Evolutionary conservation across 2,888 invertebrate species (phyloP), one percentile per base, ranked within the genome.

Genomic region (Hirtodrosophila cameraria): DNA sequence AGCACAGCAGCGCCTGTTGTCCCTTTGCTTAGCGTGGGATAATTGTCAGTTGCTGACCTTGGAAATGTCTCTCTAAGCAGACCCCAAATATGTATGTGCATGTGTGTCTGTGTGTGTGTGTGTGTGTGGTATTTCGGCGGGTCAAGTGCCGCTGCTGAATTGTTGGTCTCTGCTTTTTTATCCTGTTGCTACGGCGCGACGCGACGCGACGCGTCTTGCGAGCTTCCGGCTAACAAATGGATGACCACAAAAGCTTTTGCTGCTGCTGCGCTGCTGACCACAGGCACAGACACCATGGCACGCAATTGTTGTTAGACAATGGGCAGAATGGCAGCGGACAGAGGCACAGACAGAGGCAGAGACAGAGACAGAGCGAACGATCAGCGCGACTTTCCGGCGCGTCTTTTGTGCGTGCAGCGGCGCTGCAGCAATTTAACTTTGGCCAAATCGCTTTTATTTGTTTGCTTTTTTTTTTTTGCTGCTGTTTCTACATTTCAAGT

Each of bases 221-320:
- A 28, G 81, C 81, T 78, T 78, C 77, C 77, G 84, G 77, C 73
- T 76, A 58, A 41, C 82, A 66, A 60, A 72, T 64, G 50, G 71
- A 60, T 83, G 85, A 79, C 85, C 79, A 85, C 79, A 85, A 79
- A 82, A 82, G 85, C 72, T 82, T 73, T 55, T 20, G 28, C 16
- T 28, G 38, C 52, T 27, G 57, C 41, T 15, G 33, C 42, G 33
- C 42, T 59, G 64, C 52, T 68, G 67, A 67, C 67, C 67, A 70
- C 71, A 67, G 64, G 39, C 60, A 46, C 41, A 45, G n/a, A n/a
- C n/a, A n/a, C n/a, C n/a, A n/a, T n/a, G n/a, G 46, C 78, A 84
- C 78, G 85, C 78, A 79, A 79, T 84, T 84, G 85, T 78, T 81
- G 68, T 70, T 70, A 54, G 83, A 57, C 73, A 68, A 76, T 60